These are phyloP conservation scores for Ethmia dodecea DNA, from an alignment of 2,888 invertebrate genomes.

Conservation along the genomic window DNA sequence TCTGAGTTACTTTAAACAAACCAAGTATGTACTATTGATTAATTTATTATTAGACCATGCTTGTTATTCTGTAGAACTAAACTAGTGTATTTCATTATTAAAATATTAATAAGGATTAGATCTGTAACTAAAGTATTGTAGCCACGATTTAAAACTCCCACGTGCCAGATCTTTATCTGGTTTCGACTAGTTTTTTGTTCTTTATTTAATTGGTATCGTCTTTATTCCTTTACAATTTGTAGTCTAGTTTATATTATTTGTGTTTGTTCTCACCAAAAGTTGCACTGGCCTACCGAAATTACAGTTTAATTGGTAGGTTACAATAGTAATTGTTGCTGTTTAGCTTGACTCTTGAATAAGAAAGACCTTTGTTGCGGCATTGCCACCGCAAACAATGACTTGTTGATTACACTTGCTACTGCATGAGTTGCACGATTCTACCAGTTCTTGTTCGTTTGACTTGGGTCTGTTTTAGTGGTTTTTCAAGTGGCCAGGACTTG, in stretches of 20 bases:
- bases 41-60: no score
- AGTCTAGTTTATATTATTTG: background rate
- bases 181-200: constrained; percentile 19
- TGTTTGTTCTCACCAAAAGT: background rate
- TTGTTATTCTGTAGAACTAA: no score
- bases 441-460: constrained; percentile 13
- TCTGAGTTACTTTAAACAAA: no score
- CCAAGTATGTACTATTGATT: no score
- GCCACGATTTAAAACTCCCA: constrained; percentile 22
- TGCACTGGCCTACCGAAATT: background rate
- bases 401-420: constrained; percentile 10
- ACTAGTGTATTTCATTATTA: no score
- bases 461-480: constrained; percentile 17
- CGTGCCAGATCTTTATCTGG: constrained; percentile 23
- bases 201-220: background rate
- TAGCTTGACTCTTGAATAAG: constrained; percentile 13
- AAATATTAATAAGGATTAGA: no score
- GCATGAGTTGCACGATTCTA: no score
- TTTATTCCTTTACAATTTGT: background rate
- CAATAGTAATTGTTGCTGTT: constrained; percentile 11
- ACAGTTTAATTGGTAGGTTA: constrained; percentile 5
- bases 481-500: no score
- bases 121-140: no score
- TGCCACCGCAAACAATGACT: constrained; percentile 13
- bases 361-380: constrained; percentile 18